Evolutionary conservation across 2,888 invertebrate species (phyloP).

Genomic region (Xestia c-nigrum): DNA sequence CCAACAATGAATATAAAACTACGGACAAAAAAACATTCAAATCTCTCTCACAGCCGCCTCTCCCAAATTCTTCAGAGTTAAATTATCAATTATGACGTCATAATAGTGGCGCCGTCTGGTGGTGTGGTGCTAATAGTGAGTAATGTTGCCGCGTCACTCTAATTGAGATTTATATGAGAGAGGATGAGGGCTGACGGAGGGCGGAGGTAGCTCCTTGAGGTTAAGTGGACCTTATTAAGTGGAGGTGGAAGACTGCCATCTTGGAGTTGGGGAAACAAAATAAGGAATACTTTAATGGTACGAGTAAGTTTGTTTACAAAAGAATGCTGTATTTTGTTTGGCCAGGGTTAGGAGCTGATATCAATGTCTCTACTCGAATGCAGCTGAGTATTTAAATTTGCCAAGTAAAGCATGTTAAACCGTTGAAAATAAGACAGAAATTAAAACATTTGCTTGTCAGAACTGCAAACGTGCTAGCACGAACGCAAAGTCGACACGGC

Average conservation of each 20-base stretch:
- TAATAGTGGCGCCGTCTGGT: constrained; percentile 32
- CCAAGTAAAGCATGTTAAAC: neutral
- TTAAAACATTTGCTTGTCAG: neutral
- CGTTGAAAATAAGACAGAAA: neutral
- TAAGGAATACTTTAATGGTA: neutral
- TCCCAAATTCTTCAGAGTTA: constrained; percentile 12
- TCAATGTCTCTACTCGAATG: neutral
- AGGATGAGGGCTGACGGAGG: constrained; percentile 44
- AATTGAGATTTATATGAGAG: constrained; percentile 66
- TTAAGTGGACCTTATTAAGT: constrained; percentile 56
- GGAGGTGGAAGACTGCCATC: constrained; percentile 1
- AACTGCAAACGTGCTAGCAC: neutral
- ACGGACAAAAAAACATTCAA: neutral
- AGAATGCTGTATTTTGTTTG: neutral
- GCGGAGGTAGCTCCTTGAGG: constrained; percentile 43
- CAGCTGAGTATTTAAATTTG: neutral
- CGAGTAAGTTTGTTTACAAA: too few relatives aligned
- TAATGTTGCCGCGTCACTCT: constrained; percentile 63
- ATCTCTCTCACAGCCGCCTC: neutral
- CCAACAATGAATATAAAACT: neutral
- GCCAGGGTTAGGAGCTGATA: neutral
- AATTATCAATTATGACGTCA: constrained; percentile 61
- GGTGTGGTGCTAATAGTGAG: constrained; percentile 60
- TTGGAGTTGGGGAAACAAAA: neutral
- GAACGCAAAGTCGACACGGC: too few relatives aligned